Base-by-base conservation (phyloP, 2,113 vertebrate species). In the Rhinoderma darwinii region DNA sequence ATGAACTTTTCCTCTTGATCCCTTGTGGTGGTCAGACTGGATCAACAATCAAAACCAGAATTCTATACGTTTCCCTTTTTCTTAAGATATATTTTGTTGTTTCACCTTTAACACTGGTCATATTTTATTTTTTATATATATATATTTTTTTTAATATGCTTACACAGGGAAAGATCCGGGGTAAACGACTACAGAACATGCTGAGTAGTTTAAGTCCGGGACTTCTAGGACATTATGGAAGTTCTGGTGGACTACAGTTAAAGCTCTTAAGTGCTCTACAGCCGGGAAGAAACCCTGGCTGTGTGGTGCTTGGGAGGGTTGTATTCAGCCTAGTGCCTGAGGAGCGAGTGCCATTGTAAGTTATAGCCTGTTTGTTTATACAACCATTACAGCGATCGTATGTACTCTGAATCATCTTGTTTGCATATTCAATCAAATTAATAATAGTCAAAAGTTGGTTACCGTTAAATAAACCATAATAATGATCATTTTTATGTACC, bases 321-420 rank as follows among this genome's bases (percentile, higher is more conserved):
- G 93, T 98, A 54, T 98, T 98, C 91, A 98, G 97, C 84, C 88
- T 98, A 44, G 96, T 96, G n/a, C 93, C 93, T 0, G 96, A 96
- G 86, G 96, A 95, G 83, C 95, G 95, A 61, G 96, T 98, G 91
- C 96, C 96, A 39, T 98, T 98, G 97, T 98, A 89, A 96, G 96
- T 95, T 30, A 10, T 20, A 77, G 7, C 43, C 15, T 76, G 1
- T 25, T 43, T 15, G 8, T 59, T 17, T 7, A 72, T 10, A n/a
- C 35, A 17, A 2, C 63, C 25, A 27, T n/a, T 27, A 66, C 25
- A 66, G 27, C n/a, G n/a, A 30, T 27, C 10, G 5, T 0, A 8
- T 27, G 9, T 61, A 61, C 56, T 61, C 0, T 3, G 3, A 61
- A n/a, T 10, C n/a, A 7, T 56, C 8, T 27, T n/a, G 25, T n/a